Evolutionary conservation across 1,140 invertebrate species (phyloP).

Genomic region (Sminthurinus signatus): DNA sequence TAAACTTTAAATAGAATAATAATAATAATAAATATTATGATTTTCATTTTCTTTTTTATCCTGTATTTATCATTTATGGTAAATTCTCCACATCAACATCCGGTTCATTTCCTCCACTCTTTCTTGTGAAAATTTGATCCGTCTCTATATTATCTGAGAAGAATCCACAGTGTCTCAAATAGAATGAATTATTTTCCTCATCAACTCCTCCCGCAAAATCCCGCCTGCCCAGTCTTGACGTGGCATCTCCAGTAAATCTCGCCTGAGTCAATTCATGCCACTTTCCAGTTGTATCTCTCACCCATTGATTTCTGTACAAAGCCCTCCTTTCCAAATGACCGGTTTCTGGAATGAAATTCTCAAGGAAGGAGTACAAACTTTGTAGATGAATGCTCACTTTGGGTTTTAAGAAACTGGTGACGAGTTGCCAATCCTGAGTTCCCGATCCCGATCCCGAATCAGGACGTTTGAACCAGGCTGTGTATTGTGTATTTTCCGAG

Average conservation of each 20-base stretch:
- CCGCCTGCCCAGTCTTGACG: conserved; percentile 1
- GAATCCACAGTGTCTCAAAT: conserved; percentile 31
- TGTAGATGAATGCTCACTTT: conserved; percentile 19
- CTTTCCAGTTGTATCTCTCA: conserved; percentile 4
- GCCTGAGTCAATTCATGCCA: conserved; percentile 29
- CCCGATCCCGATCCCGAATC: not conserved
- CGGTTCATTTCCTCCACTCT: not conserved
- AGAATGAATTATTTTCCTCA: conserved; percentile 12
- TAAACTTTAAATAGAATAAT: too few relatives aligned
- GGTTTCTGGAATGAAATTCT: conserved; percentile 32
- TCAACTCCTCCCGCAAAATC: conserved; percentile 22
- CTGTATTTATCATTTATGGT: conserved; percentile 19
- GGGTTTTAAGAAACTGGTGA: conserved; percentile 30
- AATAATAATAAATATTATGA: too few relatives aligned
- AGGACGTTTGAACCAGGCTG: conserved; percentile 43
- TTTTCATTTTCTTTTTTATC: too few relatives aligned
- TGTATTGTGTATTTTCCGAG: conserved; percentile 20
- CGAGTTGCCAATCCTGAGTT: conserved; percentile 18
- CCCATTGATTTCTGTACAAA: conserved; percentile 31
- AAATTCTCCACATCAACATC: conserved; percentile 18
- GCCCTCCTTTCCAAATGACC: conserved; percentile 25
- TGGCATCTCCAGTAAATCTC: conserved; percentile 29
- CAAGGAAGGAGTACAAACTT: conserved; percentile 27
- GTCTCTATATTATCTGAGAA: conserved; percentile 18
- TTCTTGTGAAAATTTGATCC: conserved; percentile 12